These are phyloP conservation scores for Drosophila maculinotata DNA, from an alignment of 2,888 invertebrate genomes.

Conservation along the genomic window DNA sequence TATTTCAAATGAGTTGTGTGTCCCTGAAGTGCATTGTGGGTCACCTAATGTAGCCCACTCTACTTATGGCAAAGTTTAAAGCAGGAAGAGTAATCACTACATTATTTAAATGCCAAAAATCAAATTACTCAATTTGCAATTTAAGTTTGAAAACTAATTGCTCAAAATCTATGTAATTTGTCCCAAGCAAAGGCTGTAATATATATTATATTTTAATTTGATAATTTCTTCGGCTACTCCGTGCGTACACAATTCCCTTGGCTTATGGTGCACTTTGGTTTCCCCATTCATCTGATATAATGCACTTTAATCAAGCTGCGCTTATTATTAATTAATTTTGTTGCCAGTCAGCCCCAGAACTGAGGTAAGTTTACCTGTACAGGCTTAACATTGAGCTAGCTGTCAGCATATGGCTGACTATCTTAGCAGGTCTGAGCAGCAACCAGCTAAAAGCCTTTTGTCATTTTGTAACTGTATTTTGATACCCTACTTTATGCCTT, in stretches of 20 bases:
- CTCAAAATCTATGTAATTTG: too few species aligned
- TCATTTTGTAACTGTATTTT: constrained; percentile 14
- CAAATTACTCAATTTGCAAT: not conserved
- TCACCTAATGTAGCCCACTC: constrained; percentile 5
- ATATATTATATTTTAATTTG: too few species aligned
- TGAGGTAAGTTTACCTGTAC: constrained; percentile 56
- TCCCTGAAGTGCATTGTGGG: constrained; percentile 2
- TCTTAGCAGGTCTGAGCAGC: constrained; percentile 7
- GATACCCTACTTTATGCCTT: not conserved
- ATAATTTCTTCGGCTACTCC: too few species aligned
- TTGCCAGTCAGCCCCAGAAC: constrained; percentile 33
- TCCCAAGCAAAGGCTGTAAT: too few species aligned
- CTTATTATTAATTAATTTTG: constrained; percentile 70
- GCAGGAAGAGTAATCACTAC: not conserved
- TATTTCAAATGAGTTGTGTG: constrained; percentile 15
- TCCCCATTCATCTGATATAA: constrained; percentile 12
- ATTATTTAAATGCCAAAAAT: not conserved
- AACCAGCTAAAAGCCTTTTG: not conserved
- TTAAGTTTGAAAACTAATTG: not conserved
- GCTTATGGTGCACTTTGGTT: constrained; percentile 4
- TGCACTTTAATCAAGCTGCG: constrained; percentile 51
- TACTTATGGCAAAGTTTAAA: not conserved
- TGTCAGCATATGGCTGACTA: too few species aligned
- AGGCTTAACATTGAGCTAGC: constrained; percentile 36
- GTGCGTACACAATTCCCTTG: not conserved